phyloP scores from a whole-genome alignment of 2,888 invertebrate species.

The Drosophila leonis region DNA sequence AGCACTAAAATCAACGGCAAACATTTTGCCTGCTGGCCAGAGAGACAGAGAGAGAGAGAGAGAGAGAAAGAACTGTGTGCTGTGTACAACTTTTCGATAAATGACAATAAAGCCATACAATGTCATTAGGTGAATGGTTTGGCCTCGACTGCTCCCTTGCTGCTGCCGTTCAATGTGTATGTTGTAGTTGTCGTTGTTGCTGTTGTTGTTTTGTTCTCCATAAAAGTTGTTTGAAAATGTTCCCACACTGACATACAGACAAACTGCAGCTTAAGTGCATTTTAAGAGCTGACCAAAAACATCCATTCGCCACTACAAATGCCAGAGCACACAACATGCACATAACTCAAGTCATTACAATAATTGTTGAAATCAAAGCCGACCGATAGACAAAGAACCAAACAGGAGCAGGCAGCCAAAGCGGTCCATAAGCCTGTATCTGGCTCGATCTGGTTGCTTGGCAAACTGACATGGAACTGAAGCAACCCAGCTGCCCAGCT shows the following conservation, averaged over 20 bases:
- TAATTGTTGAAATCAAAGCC: conserved; percentile 65
- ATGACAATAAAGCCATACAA: conserved; percentile 79
- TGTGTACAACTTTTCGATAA: conserved; percentile 73
- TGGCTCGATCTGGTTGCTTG: conserved; percentile 5
- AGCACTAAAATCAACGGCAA: conserved; percentile 61
- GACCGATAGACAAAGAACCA: conserved; percentile 33
- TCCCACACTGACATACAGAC: conserved; percentile 8
- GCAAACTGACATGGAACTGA: conserved; percentile 9
- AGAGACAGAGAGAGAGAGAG: background rate
- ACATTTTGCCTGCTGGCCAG: conserved; percentile 52
- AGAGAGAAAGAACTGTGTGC: conserved; percentile 18
- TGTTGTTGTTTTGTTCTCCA: conserved; percentile 37
- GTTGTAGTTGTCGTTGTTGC: conserved; percentile 15
- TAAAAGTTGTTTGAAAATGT: conserved; percentile 60
- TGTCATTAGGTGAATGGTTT: conserved; percentile 76
- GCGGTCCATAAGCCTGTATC: conserved; percentile 2
- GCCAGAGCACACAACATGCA: conserved; percentile 40
- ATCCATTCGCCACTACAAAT: conserved; percentile 40
- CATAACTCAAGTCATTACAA: conserved; percentile 72
- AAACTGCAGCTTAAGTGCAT: conserved; percentile 61
- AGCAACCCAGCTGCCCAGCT: background rate
- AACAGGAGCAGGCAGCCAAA: conserved; percentile 6
- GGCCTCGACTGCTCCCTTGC: conserved; percentile 36
- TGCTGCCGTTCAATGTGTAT: conserved; percentile 22
- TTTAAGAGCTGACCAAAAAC: conserved; percentile 49